Base-by-base conservation (phyloP, 2,888 invertebrate species). In the Criorhina ranunculi region DNA sequence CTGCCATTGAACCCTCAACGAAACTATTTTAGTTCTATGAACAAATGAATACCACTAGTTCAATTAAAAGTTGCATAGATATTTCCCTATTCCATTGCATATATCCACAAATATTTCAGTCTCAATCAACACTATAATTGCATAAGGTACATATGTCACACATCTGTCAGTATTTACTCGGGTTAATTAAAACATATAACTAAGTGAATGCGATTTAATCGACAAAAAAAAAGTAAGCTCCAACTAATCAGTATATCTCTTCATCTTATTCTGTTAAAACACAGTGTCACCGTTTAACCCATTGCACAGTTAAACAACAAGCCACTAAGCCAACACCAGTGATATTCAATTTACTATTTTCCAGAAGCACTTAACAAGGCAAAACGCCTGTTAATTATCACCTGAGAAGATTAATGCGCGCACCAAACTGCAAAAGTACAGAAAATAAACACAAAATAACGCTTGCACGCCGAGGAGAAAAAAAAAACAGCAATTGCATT, bases 361-460 rank as follows among this genome's bases (percentile, higher is more conserved):
- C 78, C 86, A 86, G 87, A 83, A 85, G 80, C 86, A 77, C 82
- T 82, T 85, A 87, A 87, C 87, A 86, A 86, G 82, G 75, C 87
- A 87, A 87, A 87, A 87, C 86, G 87, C 86, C 87, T 87, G 86
- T 87, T 87, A 87, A 87, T 87, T 87, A 87, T 87, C 87, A 87
- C 87, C 86, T 87, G 87, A 76, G 75, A 86, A 87, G 87, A 87
- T 87, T 86, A 87, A 87, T 87, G 86, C 81, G 79, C 85, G 66
- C 85, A 76, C 79, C 64, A 86, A 86, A 75, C 75, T 76, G 80
- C 51, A 81, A 77, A 73, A 75, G 87, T 69, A 88, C 83, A 75
- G 31, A 73, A 60, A 37, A 59, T 64, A 69, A 44, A 62, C 8
- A 31, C 49, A 11, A 40, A 19, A 60, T 55, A 31, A 57, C 9